Base-by-base conservation (phyloP, 2,113 vertebrate genomes). In the Polyodon spathula region DNA sequence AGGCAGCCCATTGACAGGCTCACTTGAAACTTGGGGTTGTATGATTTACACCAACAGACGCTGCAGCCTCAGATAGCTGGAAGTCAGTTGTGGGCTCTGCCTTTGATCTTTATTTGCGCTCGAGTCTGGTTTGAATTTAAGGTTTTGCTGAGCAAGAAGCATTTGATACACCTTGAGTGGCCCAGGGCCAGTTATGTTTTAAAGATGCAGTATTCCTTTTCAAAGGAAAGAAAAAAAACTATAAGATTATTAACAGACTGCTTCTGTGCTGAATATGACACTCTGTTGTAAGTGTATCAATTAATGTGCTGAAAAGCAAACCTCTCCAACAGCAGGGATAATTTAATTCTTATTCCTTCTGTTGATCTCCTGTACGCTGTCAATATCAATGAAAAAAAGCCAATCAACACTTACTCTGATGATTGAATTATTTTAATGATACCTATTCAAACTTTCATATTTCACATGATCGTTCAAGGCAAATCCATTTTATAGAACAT, bases 121-220 rank as follows among this genome's bases (percentile, higher is more conserved):
- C 68, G 75, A 68, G 82, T 85, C 86, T 86, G 84, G 78, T 89
- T 83, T 83, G 80, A 70, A 81, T 89, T 86, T 85, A 72, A 76
- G 78, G 81, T 75, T 74, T 72, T 68, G 76, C 79, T 77, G 82
- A 85, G 78, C 76, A 56, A 61, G 54, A 74, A 79, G 79, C 78
- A 82, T 78, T 76, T 78, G 81, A 85, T 81, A 80, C 77, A 84
- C 78, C 78, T 79, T 81, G 79, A 80, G 79, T 6, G 69, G 73
- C 72, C 62, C 73, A 66, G 40, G 48, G 72, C 81, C 69, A 50
- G 5, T 50, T 50, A 5, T 73, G 70, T 77, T 43, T 81, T 73
- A 78, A 82, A 81, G 68, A 73, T 68, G 68, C 60, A 16, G 76
- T 79, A 78, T 84, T 78, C 63, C 60, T 85, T 50, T 50, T 84